phyloP scores from a whole-genome alignment of 2,888 invertebrate genomes.

The Hedya salicella region DNA sequence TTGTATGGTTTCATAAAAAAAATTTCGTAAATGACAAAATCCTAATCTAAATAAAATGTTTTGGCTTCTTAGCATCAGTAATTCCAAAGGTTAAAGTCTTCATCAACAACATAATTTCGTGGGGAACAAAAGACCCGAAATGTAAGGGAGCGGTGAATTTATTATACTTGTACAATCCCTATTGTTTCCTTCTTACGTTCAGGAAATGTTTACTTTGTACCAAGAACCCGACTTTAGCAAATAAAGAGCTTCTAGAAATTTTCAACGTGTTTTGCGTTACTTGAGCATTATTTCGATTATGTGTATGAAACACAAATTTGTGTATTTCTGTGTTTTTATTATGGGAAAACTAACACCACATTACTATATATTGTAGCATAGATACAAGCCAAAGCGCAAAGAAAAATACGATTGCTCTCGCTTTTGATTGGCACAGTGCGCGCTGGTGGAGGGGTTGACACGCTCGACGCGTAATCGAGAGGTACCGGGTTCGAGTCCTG shows the following conservation, averaged over 20 bases:
- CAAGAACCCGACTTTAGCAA: constrained; percentile 18
- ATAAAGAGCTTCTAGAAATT: constrained; percentile 14
- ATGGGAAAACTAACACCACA: no score
- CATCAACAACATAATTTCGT: constrained; percentile 30
- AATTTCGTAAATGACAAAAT: constrained; percentile 3
- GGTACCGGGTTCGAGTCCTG: no score
- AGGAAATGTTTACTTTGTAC: constrained; percentile 29
- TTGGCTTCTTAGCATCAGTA: constrained; percentile 25
- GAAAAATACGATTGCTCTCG: no score
- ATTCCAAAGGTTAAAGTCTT: constrained; percentile 34
- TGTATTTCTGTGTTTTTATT: no score
- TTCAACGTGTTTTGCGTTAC: constrained; percentile 6
- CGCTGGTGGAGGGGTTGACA: no score
- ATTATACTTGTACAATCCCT: constrained; percentile 34
- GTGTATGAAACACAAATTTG: no score
- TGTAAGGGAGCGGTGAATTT: constrained; percentile 34
- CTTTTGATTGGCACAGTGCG: no score
- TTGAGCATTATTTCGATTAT: not conserved
- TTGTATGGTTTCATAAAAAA: no score
- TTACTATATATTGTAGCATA: no score
- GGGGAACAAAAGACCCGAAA: constrained; percentile 34
- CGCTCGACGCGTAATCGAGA: no score
- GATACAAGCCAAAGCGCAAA: no score
- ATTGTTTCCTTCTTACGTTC: constrained; percentile 29
- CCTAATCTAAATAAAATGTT: constrained; percentile 16